Evolutionary conservation across 2,888 invertebrate species (phyloP).

Genomic region (Spisula solida): DNA sequence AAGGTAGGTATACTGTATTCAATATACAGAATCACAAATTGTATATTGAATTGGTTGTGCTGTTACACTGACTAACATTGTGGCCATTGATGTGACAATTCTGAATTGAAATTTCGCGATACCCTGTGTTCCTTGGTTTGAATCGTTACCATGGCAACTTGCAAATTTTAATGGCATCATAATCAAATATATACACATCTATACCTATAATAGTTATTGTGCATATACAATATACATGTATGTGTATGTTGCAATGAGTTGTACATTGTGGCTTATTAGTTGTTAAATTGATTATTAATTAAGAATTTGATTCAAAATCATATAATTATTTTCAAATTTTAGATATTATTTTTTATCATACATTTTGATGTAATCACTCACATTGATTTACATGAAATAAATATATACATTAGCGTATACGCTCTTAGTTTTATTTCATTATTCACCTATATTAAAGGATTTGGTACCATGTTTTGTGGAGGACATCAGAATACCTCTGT

Average conservation of each 20-base stretch:
- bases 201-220: neutral
- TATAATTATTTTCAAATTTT: constrained; percentile 22
- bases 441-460: too few species aligned
- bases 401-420: neutral
- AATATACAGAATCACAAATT: too few species aligned
- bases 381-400: constrained; percentile 1
- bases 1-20: too few species aligned
- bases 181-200: neutral
- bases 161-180: neutral
- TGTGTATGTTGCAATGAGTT: neutral
- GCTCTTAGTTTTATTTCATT: neutral
- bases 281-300: neutral
- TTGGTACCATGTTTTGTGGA: too few species aligned
- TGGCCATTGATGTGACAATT: too few species aligned
- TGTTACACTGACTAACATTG: too few species aligned
- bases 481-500: too few species aligned
- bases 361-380: neutral
- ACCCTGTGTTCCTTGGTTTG: too few species aligned
- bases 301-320: constrained; percentile 22
- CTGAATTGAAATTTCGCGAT: too few species aligned
- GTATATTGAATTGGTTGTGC: too few species aligned
- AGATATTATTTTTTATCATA: constrained; percentile 15
- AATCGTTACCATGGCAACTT: neutral
- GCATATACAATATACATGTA: neutral
- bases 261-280: neutral